Evolutionary conservation across 2,888 invertebrate species (phyloP).

Genomic region (Lasioglossum malachurum): DNA sequence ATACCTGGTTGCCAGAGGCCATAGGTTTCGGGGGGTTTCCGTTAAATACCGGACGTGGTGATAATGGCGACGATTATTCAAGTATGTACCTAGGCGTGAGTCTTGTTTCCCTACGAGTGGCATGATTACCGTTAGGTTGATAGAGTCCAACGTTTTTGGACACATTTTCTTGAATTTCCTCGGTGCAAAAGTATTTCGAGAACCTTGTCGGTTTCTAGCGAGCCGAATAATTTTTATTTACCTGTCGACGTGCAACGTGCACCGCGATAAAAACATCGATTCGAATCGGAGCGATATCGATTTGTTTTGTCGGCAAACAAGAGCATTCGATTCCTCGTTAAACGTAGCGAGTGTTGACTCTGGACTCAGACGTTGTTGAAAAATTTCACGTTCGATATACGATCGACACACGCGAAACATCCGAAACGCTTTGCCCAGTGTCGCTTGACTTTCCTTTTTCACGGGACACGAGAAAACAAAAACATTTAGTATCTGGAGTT

Average conservation of each 20-base stretch:
- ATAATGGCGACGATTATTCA: constrained; percentile 34
- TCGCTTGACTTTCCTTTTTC: background rate
- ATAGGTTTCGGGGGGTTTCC: constrained; percentile 14
- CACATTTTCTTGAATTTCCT: background rate
- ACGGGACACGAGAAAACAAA: background rate
- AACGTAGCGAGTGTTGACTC: constrained; percentile 4
- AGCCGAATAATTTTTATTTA: background rate
- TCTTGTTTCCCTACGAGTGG: constrained; percentile 6
- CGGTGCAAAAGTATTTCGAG: background rate
- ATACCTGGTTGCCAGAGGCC: background rate
- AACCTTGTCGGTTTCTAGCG: background rate
- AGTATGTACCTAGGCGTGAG: constrained; percentile 24
- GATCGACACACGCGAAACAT: background rate
- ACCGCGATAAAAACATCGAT: background rate
- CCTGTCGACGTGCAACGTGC: background rate
- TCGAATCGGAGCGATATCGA: constrained; percentile 4
- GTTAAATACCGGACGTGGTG: constrained; percentile 14
- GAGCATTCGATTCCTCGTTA: constrained; percentile 23
- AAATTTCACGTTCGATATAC: background rate
- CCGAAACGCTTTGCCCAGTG: background rate
- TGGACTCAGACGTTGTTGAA: background rate
- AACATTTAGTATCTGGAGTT: background rate
- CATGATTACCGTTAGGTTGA: constrained; percentile 48
- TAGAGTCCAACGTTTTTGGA: background rate
- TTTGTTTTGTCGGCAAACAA: constrained; percentile 15